These are phyloP conservation scores for Caenorhabditis inopinata DNA, from an alignment of 1,140 invertebrate species.

Conservation along the genomic window DNA sequence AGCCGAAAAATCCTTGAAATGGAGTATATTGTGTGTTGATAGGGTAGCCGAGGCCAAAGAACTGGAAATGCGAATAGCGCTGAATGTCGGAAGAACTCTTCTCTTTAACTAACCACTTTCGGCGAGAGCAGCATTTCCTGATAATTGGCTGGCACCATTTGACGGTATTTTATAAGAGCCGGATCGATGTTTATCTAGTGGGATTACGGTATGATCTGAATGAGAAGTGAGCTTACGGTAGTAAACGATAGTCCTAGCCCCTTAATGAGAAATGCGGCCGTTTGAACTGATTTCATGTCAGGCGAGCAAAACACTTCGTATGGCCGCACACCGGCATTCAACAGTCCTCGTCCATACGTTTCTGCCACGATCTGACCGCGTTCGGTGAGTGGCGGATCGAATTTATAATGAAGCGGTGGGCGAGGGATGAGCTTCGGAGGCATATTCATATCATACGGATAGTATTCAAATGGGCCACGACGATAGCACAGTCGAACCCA, in stretches of 20 bases:
- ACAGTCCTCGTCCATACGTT: neutral
- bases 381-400: constrained; percentile 36
- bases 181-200: constrained; percentile 14
- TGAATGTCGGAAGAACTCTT: neutral
- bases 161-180: neutral
- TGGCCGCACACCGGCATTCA: neutral
- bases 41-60: neutral
- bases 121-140: neutral
- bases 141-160: neutral
- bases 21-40: neutral
- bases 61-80: neutral
- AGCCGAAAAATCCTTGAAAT: neutral
- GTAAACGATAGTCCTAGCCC: neutral
- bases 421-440: neutral
- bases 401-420: neutral
- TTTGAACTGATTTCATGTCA: constrained; percentile 28
- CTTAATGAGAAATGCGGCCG: neutral
- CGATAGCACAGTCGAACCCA: constrained; percentile 34
- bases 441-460: constrained; percentile 43
- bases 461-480: neutral
- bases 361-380: constrained; percentile 27
- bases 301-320: constrained; percentile 4
- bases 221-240: neutral
- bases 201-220: too few species aligned
- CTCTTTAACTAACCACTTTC: too few species aligned